Percentiles rank a stretch among this genome's conserved stretches.
phyloP scores from a whole-genome alignment of 2,888 invertebrate genomes.

The Erebia ligea region DNA sequence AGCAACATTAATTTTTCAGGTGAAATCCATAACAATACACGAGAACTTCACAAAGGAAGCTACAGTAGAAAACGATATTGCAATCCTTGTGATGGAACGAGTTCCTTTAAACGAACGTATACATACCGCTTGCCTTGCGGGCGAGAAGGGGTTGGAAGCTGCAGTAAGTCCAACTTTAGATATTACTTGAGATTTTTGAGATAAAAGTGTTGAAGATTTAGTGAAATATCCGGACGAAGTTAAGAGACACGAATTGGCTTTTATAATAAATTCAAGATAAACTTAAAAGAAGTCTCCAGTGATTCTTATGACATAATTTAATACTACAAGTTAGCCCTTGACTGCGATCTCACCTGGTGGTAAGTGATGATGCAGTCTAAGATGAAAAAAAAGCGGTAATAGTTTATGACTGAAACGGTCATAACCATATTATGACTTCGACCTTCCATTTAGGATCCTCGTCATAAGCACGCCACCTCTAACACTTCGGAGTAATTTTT shows the following conservation, averaged over 20 bases:
- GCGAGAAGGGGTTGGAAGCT: constrained; percentile 44
- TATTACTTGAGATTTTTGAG: constrained; percentile 9
- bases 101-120: constrained; percentile 48
- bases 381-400: too few relatives aligned
- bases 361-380: too few relatives aligned
- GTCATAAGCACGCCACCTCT: too few relatives aligned
- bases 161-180: constrained; percentile 33
- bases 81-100: constrained; percentile 56
- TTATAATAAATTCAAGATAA: not conserved
- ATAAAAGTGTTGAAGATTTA: not conserved
- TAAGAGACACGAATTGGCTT: not conserved
- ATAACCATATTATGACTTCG: too few relatives aligned
- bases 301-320: too few relatives aligned
- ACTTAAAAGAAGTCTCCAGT: too few relatives aligned
- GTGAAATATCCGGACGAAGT: not conserved
- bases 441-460: too few relatives aligned
- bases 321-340: too few relatives aligned
- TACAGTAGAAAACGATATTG: constrained; percentile 44
- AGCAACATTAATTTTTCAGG: constrained; percentile 49
- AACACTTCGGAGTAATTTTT: too few relatives aligned
- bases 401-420: too few relatives aligned
- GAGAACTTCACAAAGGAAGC: constrained; percentile 51
- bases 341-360: too few relatives aligned
- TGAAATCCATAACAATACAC: constrained; percentile 56
- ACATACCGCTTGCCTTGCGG: constrained; percentile 47